phyloP scores from a whole-genome alignment of 2,113 vertebrate species.

The Balaenoptera acutorostrata region DNA sequence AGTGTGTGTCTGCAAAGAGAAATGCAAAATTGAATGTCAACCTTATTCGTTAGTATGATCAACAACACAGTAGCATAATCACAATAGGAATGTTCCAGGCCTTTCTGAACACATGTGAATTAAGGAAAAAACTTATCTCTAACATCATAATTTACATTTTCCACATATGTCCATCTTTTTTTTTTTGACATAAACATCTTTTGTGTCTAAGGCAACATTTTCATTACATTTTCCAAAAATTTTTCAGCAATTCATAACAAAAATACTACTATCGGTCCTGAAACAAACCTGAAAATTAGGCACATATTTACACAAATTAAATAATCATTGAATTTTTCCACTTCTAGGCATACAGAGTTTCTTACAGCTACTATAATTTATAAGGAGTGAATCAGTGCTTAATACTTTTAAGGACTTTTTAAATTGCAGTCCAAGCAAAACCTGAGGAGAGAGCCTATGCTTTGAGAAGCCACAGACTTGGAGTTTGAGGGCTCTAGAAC shows the following conservation, averaged over 20 bases:
- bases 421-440: neutral
- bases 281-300: slow-evolving; percentile 18
- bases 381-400: neutral
- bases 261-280: neutral
- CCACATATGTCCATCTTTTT: neutral
- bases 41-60: neutral
- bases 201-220: neutral
- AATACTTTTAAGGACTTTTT: neutral
- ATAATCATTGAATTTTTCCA: neutral
- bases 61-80: neutral
- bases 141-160: neutral
- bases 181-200: neutral
- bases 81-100: neutral
- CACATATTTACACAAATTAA: neutral
- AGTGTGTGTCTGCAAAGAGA: neutral
- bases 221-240: neutral
- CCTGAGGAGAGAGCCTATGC: neutral
- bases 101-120: neutral
- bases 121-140: neutral
- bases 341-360: neutral
- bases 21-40: neutral
- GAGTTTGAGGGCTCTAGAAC: neutral
- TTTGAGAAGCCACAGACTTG: neutral
- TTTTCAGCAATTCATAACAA: neutral
- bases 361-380: neutral